phyloP scores from a whole-genome alignment of 2,797 vertebrate species.

The Molossus alvarezi region DNA sequence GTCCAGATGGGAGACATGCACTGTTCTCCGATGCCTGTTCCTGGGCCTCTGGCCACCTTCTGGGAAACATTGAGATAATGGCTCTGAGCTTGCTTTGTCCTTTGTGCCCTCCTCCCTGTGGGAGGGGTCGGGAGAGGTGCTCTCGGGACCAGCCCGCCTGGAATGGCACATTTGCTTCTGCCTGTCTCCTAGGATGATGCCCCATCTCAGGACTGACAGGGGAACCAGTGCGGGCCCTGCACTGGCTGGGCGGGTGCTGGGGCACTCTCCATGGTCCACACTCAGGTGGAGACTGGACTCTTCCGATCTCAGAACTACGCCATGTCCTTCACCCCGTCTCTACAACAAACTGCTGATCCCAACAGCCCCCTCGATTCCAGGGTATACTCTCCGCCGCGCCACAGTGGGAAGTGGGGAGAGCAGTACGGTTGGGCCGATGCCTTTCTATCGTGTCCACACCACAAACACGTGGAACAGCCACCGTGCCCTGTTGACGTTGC shows the following conservation, averaged over 20 bases:
- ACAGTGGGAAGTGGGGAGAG: background rate
- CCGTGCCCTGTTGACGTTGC: background rate
- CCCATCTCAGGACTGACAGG: background rate
- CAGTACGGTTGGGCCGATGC: accelerated
- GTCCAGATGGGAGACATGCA: background rate
- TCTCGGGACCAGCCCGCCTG: background rate
- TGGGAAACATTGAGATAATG: background rate
- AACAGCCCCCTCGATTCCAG: accelerated
- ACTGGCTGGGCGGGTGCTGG: background rate
- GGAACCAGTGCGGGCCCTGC: background rate
- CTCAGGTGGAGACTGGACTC: background rate
- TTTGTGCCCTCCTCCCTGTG: accelerated
- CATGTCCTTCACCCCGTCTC: background rate
- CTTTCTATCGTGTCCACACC: background rate
- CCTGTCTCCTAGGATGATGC: no score
- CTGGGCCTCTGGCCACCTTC: background rate
- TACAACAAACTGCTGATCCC: background rate
- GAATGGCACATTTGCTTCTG: accelerated
- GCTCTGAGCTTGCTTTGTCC: background rate
- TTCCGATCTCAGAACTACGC: background rate
- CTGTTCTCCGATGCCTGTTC: background rate
- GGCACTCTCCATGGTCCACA: no score
- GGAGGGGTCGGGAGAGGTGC: background rate
- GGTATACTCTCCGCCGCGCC: background rate
- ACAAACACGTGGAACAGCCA: background rate